Evolutionary conservation across 2,888 invertebrate species (phyloP).

Genomic region (Plagiodera versicolora): DNA sequence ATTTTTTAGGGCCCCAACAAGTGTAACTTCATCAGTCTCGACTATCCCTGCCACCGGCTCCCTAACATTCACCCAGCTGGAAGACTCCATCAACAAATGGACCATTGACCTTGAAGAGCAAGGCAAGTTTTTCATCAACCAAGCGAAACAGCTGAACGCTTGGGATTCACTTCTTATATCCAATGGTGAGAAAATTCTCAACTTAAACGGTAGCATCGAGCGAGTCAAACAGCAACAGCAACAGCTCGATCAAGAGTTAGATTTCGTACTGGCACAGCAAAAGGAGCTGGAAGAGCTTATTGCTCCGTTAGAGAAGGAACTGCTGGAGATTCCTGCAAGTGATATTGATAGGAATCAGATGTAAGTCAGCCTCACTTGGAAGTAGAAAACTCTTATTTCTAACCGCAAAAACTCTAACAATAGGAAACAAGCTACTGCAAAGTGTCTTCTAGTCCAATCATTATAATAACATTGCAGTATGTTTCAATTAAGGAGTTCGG

Average conservation of each 20-base stretch:
- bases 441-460: no score
- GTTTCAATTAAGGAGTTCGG: no score
- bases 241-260: conserved; percentile 87
- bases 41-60: conserved; percentile 53
- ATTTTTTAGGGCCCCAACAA: conserved; percentile 30
- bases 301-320: conserved; percentile 81
- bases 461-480: no score
- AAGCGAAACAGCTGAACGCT: conserved; percentile 92
- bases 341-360: conserved; percentile 91
- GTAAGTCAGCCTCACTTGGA: conserved; percentile 53
- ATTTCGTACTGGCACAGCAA: conserved; percentile 91
- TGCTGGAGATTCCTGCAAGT: conserved; percentile 67
- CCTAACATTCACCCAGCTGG: conserved; percentile 81
- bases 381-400: no score
- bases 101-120: conserved; percentile 89
- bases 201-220: conserved; percentile 84
- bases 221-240: conserved; percentile 87
- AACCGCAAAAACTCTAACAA: no score
- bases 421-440: no score
- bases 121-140: conserved; percentile 88
- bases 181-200: conserved; percentile 91
- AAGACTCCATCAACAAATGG: conserved; percentile 94
- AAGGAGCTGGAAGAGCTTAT: conserved; percentile 88
- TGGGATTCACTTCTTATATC: conserved; percentile 90
- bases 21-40: conserved; percentile 39